These are phyloP conservation scores for Hemicentrotus pulcherrimus DNA, from an alignment of 35 echinoderm and acorn worm genomes.

Conservation along the genomic window DNA sequence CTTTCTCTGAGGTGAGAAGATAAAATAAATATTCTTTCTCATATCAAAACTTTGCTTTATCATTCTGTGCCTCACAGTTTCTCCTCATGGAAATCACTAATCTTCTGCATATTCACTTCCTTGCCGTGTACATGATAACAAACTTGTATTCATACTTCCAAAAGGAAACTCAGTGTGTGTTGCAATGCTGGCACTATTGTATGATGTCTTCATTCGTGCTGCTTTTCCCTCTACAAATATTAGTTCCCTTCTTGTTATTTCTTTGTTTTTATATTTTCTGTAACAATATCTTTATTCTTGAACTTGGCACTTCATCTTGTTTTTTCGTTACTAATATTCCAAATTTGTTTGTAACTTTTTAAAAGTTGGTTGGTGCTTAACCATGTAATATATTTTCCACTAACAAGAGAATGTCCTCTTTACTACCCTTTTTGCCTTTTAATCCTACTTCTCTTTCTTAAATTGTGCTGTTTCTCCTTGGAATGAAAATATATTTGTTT, in stretches of 20 bases:
- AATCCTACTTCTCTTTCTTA: background rate
- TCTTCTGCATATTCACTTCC: background rate
- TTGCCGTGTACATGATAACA: background rate
- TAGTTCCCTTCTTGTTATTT: background rate
- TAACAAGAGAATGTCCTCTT: background rate
- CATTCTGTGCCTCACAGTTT: background rate
- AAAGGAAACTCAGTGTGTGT: background rate
- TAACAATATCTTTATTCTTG: background rate
- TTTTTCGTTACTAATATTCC: background rate
- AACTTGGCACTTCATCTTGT: background rate
- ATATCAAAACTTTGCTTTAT: background rate
- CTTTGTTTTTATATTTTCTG: background rate
- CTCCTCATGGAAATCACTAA: background rate
- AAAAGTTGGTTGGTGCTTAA: background rate
- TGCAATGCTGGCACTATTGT: background rate
- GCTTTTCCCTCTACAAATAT: background rate
- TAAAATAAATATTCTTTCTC: background rate
- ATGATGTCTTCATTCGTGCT: background rate
- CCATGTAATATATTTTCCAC: background rate
- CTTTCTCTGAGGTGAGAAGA: background rate
- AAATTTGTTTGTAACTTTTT: background rate
- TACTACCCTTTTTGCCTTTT: background rate
- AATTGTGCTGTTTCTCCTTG: background rate
- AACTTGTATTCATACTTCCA: background rate
- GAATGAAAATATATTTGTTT: background rate